Conservation (phyloP, 2,797 vertebrate genomes). For the Scolopax rusticola region DNA sequence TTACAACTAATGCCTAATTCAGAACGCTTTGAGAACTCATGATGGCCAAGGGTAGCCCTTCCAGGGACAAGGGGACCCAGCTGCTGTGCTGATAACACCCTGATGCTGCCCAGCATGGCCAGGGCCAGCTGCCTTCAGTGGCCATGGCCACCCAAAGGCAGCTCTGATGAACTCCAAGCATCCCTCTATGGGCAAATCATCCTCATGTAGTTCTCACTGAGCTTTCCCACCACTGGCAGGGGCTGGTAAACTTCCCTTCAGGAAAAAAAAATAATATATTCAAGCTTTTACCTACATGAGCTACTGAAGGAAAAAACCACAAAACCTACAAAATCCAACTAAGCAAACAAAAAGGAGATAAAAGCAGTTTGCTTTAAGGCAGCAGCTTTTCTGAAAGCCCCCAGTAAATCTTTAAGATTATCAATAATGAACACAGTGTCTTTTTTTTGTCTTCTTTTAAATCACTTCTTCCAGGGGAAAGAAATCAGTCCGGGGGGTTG, state of each 20-base stretch:
- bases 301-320: neutral
- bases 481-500: slow-evolving; percentile 61
- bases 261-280: neutral
- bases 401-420: slow-evolving; percentile 69
- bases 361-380: slow-evolving; percentile 66
- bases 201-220: rapidly evolving
- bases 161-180: rapidly evolving
- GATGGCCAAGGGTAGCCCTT: rapidly evolving
- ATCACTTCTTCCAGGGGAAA: slow-evolving; percentile 52
- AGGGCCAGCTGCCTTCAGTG: rapidly evolving
- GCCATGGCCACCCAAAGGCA: neutral
- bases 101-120: rapidly evolving
- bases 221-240: neutral
- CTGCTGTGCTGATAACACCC: neutral
- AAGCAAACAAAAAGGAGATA: slow-evolving; percentile 71
- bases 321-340: slow-evolving; percentile 68
- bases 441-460: slow-evolving; percentile 43
- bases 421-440: slow-evolving; percentile 67
- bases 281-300: slow-evolving; percentile 15
- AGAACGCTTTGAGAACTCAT: rapidly evolving
- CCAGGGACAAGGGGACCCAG: neutral
- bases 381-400: slow-evolving; percentile 64
- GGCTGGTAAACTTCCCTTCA: neutral
- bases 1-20: neutral
- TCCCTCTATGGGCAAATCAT: rapidly evolving